A percentile compares a stretch with the other conserved stretches of the same genome.
Evolutionary conservation across 2,888 invertebrate genomes (phyloP).

Genomic region (Latrodectus hesperus): DNA sequence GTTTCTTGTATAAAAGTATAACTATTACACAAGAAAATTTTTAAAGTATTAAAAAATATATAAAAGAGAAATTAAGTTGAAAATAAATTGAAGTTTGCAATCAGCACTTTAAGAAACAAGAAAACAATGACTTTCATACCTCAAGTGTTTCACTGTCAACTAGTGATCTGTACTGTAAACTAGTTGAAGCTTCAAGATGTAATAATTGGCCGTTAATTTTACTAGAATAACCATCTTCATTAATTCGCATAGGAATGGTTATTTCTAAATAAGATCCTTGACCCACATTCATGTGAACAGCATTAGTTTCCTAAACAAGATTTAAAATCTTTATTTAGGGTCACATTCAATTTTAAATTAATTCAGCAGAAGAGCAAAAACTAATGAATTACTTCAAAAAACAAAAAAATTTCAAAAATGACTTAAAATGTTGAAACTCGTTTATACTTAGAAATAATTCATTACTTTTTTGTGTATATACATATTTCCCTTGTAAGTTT

Average conservation of each 20-base stretch:
- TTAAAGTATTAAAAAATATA: neutral
- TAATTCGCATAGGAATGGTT: conserved; percentile 95
- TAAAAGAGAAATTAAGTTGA: no score
- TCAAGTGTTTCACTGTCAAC: conserved; percentile 96
- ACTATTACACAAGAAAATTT: neutral
- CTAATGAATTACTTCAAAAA: no score
- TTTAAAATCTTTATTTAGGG: no score
- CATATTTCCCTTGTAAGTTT: neutral
- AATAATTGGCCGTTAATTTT: conserved; percentile 94
- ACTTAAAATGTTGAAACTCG: no score
- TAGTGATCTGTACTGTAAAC: conserved; percentile 92
- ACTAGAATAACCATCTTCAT: conserved; percentile 90
- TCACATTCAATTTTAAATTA: no score
- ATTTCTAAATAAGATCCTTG: conserved; percentile 97
- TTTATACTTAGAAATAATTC: no score
- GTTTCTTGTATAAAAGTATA: no score
- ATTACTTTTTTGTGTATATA: no score
- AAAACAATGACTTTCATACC: conserved; percentile 71
- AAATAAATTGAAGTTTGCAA: no score
- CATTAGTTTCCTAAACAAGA: conserved; percentile 88
- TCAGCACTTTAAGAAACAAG: neutral
- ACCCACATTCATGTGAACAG: conserved; percentile 95
- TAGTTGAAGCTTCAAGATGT: conserved; percentile 95
- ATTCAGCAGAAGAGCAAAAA: no score
- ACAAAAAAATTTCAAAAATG: no score